Evolutionary conservation across 2,113 vertebrate genomes (phyloP).

Genomic region (Rhineura floridana): DNA sequence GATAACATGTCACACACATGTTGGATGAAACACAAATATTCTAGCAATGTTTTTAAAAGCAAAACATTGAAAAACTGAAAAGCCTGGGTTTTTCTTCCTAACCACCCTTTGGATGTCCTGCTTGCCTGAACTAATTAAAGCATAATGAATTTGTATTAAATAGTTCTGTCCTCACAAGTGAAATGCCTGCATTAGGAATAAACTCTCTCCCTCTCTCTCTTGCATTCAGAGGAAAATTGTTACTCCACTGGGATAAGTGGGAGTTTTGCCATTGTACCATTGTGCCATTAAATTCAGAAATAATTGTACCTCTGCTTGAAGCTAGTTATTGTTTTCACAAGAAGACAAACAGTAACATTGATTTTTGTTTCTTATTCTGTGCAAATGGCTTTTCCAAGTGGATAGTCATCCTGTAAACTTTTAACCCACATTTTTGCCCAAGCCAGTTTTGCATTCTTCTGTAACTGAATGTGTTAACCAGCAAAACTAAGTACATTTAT

Average conservation of each 20-base stretch:
- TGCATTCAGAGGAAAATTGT: neutral
- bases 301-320: neutral
- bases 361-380: slow-evolving; percentile 44
- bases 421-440: slow-evolving; percentile 7
- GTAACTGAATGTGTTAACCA: slow-evolving; percentile 38
- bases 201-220: too few species aligned
- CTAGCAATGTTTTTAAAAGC: neutral
- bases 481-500: slow-evolving; percentile 57
- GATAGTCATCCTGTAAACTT: slow-evolving; percentile 39
- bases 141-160: neutral
- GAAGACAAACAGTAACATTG: slow-evolving; percentile 33
- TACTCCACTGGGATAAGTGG: neutral
- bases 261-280: neutral
- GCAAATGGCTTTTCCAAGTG: slow-evolving; percentile 40
- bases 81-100: neutral
- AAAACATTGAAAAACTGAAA: neutral
- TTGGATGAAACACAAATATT: neutral
- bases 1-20: neutral
- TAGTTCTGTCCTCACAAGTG: neutral
- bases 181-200: neutral
- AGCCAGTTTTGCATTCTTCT: neutral
- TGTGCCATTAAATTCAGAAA: neutral
- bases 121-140: neutral
- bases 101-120: neutral
- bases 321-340: slow-evolving; percentile 29